phyloP scores from a whole-genome alignment of 64 coral and sea anemone genomes.

The Pocillopora verrucosa region DNA sequence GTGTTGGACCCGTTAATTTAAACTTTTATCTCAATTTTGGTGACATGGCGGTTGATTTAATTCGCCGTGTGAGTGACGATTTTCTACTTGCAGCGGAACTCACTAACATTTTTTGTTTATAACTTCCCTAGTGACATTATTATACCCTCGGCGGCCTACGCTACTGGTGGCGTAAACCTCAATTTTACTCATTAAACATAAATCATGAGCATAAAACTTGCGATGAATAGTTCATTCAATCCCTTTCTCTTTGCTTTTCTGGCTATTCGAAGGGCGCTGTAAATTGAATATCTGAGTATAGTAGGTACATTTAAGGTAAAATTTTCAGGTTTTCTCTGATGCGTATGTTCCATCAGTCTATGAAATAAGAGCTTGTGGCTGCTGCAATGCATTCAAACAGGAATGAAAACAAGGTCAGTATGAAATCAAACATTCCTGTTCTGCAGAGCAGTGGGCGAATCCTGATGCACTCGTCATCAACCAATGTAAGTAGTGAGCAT shows the following conservation, averaged over 20 bases:
- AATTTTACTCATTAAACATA: conserved; percentile 14
- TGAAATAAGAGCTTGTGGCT: neutral
- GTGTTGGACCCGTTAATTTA: no score
- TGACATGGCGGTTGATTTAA: no score
- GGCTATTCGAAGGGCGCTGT: neutral
- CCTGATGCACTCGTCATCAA: neutral
- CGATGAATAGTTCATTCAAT: neutral
- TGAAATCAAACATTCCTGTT: neutral
- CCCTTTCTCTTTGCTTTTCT: neutral
- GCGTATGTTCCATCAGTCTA: neutral
- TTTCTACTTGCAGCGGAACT: neutral
- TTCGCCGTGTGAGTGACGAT: no score
- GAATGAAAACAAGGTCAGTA: neutral
- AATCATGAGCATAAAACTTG: neutral
- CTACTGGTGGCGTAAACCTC: conserved; percentile 30
- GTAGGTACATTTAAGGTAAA: neutral
- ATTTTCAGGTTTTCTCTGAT: neutral
- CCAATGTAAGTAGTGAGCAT: neutral
- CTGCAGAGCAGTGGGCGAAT: neutral
- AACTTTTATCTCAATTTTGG: no score
- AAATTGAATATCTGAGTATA: no score
- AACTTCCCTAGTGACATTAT: neutral
- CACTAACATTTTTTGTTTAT: neutral
- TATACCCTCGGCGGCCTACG: neutral
- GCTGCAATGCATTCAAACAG: conserved; percentile 17